phyloP scores from a whole-genome alignment of 2,888 invertebrate species.

The Steromphala cineraria region DNA sequence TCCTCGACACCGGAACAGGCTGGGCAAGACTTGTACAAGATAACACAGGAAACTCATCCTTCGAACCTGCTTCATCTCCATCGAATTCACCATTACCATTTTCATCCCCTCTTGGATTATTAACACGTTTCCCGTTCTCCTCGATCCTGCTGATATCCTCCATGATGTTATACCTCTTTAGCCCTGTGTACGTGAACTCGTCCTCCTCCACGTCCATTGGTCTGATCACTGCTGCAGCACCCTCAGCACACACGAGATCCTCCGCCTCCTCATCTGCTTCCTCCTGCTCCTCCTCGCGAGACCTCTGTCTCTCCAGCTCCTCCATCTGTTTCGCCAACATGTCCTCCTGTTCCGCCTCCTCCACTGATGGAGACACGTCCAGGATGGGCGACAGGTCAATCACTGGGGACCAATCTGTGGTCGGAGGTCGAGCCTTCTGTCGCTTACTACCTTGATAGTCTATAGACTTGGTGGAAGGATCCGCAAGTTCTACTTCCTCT shows the following conservation, averaged over 20 bases:
- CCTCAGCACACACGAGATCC: slow-evolving; percentile 1
- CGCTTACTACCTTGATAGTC: slow-evolving; percentile 72
- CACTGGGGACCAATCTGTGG: slow-evolving; percentile 76
- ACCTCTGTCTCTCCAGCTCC: slow-evolving; percentile 59
- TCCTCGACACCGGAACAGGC: slow-evolving; percentile 1
- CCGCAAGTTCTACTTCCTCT: slow-evolving; percentile 67
- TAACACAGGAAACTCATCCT: slow-evolving; percentile 19
- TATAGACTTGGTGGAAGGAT: slow-evolving; percentile 70
- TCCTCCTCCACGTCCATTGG: slow-evolving; percentile 39
- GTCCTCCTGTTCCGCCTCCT: slow-evolving; percentile 74
- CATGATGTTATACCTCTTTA: slow-evolving; percentile 67
- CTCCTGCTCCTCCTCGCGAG: slow-evolving; percentile 45
- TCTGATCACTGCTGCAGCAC: slow-evolving; percentile 22
- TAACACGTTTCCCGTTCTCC: slow-evolving; percentile 25
- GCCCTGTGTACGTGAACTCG: slow-evolving; percentile 45
- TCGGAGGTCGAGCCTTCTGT: slow-evolving; percentile 71
- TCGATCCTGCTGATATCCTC: slow-evolving; percentile 69
- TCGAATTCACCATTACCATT: slow-evolving; percentile 28
- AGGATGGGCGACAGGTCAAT: slow-evolving; percentile 76
- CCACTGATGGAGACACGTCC: slow-evolving; percentile 76
- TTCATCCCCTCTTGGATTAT: slow-evolving; percentile 24
- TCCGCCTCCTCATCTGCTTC: slow-evolving; percentile 48
- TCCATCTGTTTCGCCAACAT: slow-evolving; percentile 71
- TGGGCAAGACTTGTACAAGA: slow-evolving; percentile 22
- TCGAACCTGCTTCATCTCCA: not conserved